Percentiles rank a stretch among this genome's conserved stretches.
These are phyloP conservation scores for Theocolax elegans DNA, from an alignment of 1,140 invertebrate species.

Conservation along the genomic window DNA sequence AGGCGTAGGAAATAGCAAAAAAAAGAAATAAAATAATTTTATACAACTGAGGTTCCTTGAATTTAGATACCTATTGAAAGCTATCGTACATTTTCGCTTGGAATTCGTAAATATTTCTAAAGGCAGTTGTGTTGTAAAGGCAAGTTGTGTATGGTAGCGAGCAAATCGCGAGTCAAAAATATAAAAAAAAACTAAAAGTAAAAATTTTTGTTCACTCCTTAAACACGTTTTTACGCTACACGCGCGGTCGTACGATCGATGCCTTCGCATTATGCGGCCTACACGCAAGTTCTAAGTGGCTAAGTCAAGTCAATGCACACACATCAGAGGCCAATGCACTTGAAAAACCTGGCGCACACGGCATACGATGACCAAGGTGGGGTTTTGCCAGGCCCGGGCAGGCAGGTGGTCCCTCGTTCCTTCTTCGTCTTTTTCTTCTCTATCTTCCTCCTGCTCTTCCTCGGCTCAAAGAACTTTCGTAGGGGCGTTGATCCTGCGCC, in stretches of 20 bases:
- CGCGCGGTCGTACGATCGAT: constrained; percentile 16
- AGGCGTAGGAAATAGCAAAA: too few species aligned
- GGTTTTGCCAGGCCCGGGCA: constrained; percentile 58
- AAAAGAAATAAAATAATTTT: too few species aligned
- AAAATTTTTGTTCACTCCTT: too few species aligned
- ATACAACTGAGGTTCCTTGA: too few species aligned
- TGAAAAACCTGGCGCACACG: constrained; percentile 40
- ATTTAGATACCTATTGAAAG: too few species aligned
- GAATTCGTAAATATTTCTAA: too few species aligned
- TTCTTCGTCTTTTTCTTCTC: constrained; percentile 15
- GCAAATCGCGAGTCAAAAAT: too few species aligned
- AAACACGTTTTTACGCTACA: constrained; percentile 13
- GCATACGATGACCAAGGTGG: constrained; percentile 51
- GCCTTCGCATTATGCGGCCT: constrained; percentile 25
- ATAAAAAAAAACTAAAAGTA: too few species aligned
- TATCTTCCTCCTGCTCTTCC: constrained; percentile 28
- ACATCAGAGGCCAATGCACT: constrained; percentile 64
- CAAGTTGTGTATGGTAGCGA: too few species aligned
- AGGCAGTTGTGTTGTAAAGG: too few species aligned
- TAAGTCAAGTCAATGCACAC: constrained; percentile 58
- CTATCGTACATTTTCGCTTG: too few species aligned
- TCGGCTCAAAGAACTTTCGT: constrained; percentile 66
- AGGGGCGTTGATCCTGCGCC: constrained; percentile 66
- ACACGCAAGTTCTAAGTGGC: constrained; percentile 55
- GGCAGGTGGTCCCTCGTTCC: constrained; percentile 63